Evolutionary conservation across 1,140 invertebrate genomes (phyloP), one percentile per base, ranked within the genome.

Genomic region (Anoplophora glabripennis): DNA sequence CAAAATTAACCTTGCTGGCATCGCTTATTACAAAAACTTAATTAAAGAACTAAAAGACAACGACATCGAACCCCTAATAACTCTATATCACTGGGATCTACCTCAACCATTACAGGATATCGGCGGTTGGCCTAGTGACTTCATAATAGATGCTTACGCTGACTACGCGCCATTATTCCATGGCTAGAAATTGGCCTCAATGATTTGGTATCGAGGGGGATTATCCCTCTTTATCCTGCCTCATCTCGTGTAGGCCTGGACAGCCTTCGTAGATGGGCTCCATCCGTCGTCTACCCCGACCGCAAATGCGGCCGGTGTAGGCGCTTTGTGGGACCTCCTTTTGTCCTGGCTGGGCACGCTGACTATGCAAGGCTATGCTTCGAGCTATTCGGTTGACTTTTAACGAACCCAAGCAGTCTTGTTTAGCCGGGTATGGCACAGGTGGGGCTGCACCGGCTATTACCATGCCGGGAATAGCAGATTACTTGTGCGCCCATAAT

Each of bases 71-170:
- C 84, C 86, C 1, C 72, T 86, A 73, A 83, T 87, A 67, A 83
- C 68, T 0, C 41, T 54, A 1, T 66, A 66, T 41, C 66, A 68
- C 33, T 68, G 66, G 66, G 66, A 88, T 54, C 70, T 87, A 40
- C 86, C 86, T 0, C 80, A 85, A 59, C 73, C 73, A 11, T 61
- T 88, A 5, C 84, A 87, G 66, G 81, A 86, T 45, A 63, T 84
- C 10, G 86, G 85, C 1, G 85, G 85, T 3, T 87, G 84, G 84
- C 72, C 80, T 1, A 87, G 86, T 68, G 78, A 80, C 1, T 57
- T 79, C 21, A 78, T 86, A 40, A 78, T 79, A 10, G 79, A 83
- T 0, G 77, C 79, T 63, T 86, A 84, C 63, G 77, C 70, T 14
- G 67, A 72, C 5, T 76, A 71, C 49, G 73, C 74, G 0, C 18